Evolutionary conservation across 2,797 vertebrate species (phyloP).

Genomic region (Lutjanus argentimaculatus): DNA sequence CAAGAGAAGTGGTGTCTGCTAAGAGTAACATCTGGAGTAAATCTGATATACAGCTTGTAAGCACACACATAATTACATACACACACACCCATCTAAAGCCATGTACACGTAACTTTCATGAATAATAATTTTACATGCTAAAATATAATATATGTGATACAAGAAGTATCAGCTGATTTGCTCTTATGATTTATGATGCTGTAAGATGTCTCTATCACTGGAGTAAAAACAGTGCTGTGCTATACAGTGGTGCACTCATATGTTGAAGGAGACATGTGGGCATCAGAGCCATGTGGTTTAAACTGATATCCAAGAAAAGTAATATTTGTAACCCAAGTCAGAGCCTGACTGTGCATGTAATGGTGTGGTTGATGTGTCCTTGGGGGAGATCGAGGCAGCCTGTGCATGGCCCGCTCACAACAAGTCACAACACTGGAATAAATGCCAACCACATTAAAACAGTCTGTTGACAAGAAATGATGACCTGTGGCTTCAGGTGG

Average conservation of each 20-base stretch:
- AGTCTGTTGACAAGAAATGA: constrained; percentile 52
- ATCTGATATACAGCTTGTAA: not conserved
- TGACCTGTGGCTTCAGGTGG: constrained; percentile 49
- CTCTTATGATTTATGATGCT: not conserved
- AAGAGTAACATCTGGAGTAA: not conserved
- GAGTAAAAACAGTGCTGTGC: not conserved
- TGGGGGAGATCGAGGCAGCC: constrained; percentile 19
- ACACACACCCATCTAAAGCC: not conserved
- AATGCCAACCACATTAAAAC: constrained; percentile 58
- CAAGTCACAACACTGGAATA: constrained; percentile 46
- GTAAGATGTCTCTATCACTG: not conserved
- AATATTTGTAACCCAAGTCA: constrained; percentile 32
- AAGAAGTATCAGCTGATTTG: not conserved
- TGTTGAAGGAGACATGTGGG: not conserved
- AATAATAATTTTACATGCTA: not conserved
- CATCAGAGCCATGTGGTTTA: constrained; percentile 19
- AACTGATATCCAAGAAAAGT: constrained; percentile 38
- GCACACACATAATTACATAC: not conserved
- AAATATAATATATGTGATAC: not conserved
- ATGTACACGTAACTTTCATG: not conserved
- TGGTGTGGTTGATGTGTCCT: constrained; percentile 53
- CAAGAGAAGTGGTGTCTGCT: accelerated
- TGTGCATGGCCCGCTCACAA: constrained; percentile 33
- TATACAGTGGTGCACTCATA: not conserved
- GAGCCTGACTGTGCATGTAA: constrained; percentile 66